Evolutionary conservation across 2,888 invertebrate genomes (phyloP), one percentile per base, ranked within the genome.

Genomic region (Euproctis similis): DNA sequence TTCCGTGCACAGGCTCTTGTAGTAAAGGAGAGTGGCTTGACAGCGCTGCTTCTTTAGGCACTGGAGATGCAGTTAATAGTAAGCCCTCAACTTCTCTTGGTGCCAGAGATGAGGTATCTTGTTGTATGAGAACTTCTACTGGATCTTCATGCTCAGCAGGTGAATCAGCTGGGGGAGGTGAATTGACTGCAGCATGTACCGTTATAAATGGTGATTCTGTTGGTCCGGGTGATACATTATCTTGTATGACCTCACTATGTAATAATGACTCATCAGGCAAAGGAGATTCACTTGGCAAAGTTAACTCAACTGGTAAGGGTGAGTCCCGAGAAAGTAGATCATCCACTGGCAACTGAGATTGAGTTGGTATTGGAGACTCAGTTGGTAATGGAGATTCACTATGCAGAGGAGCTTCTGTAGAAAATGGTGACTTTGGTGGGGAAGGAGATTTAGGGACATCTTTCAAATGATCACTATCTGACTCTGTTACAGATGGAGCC

Each of bases 311-410:
- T 3, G 53, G 53, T 12, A 51, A 18, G 6, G 54, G 42, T 3
- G 57, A 55, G 7, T 53, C 52, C 12, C 42, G 31, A 12, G 36
- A 42, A 11, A 50, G 28, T 17, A 43, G 31, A 2, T 50, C 39
- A 8, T 54, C 56, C 1, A 12, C 29, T 4, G 46, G 42, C 16
- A 54, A 31, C 16, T 54, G 55, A 14, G 58, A 56, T 8, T 53
- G 54, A 25, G 35, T 35, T 24, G 53, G 51, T 25, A 55, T 23
- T 19, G 52, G 43, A 3, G 57, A 56, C 16, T 53, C 49, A 12
- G 34, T 36, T 5, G 46, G 53, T 12, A 53, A 36, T 19, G 50
- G 43, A 1, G 54, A 39, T 23, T 52, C 57, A 2, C 13, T 29
- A 2, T 46, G 48, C 8, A 53, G 13, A 33, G 26, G 52, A 18